Evolutionary conservation across 1,140 invertebrate species (phyloP), one percentile per base, ranked within the genome.

Genomic region (Philaenus spumarius): DNA sequence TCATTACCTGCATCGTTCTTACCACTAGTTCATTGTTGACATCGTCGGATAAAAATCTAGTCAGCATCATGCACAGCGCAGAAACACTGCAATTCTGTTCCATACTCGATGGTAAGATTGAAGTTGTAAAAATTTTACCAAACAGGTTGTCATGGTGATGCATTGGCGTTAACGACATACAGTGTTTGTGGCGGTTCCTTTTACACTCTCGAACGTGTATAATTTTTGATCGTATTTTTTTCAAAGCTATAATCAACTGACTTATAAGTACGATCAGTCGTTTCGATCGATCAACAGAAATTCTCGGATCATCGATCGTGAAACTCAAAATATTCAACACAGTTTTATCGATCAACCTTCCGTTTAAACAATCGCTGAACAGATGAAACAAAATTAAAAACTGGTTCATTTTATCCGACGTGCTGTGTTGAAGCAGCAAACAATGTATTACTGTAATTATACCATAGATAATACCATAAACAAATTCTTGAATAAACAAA

Each of bases 351-450:
- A 84, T 70, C 2, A 83, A 64, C 20, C 75, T 76, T 0, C 81
- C 81, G 51, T 79, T 78, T 24, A 78, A 73, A 53, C 80, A 81
- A 35, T 82, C 80, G 2, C 72, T 72, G 62, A 83, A 83, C 17
- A 82, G 63, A 46, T 78, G 78, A 60, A 84, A 82, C 26, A 82
- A 69, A 22, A 82, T 79, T 7, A 79, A 72, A 64, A 83, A 84
- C 57, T 82, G 78, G 26, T 77, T 71, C 9, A 83, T 66, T 59
- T 79, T 80, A 14, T 82, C 80, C 1, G 73, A 65, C 6, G 56
- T 59, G 34, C 58, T 40, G 34, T 72, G 70, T 34, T 83, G 81
- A 66, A 80, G 76, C 23, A 85, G 66, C 2, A 82, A 64, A 53
- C 77, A 80, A 59, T 82, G 80, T 15, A 83, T 74, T 64, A 82